Evolutionary conservation across 1,140 invertebrate species (phyloP).

Genomic region (Solenopsis invicta): DNA sequence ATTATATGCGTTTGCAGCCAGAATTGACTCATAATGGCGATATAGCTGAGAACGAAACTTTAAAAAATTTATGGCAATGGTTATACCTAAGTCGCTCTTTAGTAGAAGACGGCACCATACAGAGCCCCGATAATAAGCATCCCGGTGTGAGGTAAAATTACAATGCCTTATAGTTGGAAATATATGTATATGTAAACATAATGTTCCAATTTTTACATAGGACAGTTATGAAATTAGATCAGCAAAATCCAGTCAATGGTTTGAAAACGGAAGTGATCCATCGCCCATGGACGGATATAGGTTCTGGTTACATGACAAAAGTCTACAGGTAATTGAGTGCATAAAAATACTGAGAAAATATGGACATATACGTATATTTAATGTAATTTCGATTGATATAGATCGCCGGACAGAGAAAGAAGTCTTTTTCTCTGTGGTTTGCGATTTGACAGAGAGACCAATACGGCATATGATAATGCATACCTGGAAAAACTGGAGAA

Average conservation of each 20-base stretch:
- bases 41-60: constrained; percentile 89
- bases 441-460: constrained; percentile 91
- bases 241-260: constrained; percentile 79
- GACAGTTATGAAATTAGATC: constrained; percentile 84
- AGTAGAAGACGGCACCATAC: constrained; percentile 90
- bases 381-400: constrained; percentile 76
- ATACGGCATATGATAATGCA: constrained; percentile 83
- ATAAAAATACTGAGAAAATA: not conserved
- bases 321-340: constrained; percentile 81
- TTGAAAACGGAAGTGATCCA: constrained; percentile 83
- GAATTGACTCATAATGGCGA: constrained; percentile 89
- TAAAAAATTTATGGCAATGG: constrained; percentile 92
- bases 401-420: constrained; percentile 92
- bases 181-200: not conserved
- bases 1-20: constrained; percentile 72
- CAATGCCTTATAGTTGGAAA: constrained; percentile 17
- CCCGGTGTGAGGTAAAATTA: constrained; percentile 89
- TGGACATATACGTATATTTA: not conserved
- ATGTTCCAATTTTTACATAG: constrained; percentile 72
- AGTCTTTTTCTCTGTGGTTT: constrained; percentile 95
- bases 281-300: constrained; percentile 84
- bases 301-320: constrained; percentile 84
- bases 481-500: constrained; percentile 89
- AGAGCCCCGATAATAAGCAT: constrained; percentile 89
- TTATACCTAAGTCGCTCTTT: constrained; percentile 91